Evolutionary conservation across 2,888 invertebrate species (phyloP).

Genomic region (Limnephilus lunatus): DNA sequence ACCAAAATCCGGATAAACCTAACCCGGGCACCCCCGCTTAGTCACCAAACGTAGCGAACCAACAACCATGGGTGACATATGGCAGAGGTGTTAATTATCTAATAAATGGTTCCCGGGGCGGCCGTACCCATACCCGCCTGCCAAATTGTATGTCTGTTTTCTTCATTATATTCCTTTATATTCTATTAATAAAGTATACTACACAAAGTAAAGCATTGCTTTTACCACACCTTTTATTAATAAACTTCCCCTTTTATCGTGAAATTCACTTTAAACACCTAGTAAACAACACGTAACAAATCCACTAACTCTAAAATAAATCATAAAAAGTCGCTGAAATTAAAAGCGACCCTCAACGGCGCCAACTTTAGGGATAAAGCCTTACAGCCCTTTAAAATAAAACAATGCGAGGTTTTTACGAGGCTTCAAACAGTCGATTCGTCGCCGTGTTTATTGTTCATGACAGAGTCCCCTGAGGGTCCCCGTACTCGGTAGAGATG

Average conservation of each 20-base stretch:
- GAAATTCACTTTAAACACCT: not conserved
- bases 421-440: not conserved
- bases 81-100: too few relatives aligned
- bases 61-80: too few relatives aligned
- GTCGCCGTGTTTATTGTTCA: not conserved
- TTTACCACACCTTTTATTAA: not conserved
- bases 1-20: too few relatives aligned
- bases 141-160: too few relatives aligned
- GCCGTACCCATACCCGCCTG: too few relatives aligned
- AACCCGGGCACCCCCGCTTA: too few relatives aligned
- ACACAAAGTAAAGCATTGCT: too few relatives aligned
- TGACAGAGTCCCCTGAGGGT: not conserved
- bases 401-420: not conserved
- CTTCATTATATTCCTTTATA: too few relatives aligned
- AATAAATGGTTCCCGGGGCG: too few relatives aligned
- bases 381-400: not conserved
- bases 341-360: not conserved
- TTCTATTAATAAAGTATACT: too few relatives aligned
- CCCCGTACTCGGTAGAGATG: too few relatives aligned
- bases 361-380: not conserved
- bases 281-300: not conserved
- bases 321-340: not conserved
- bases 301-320: not conserved
- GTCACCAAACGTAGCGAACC: too few relatives aligned
- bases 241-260: not conserved